Conservation (phyloP, 2,797 vertebrate genomes). For the Phoebastria nigripes region DNA sequence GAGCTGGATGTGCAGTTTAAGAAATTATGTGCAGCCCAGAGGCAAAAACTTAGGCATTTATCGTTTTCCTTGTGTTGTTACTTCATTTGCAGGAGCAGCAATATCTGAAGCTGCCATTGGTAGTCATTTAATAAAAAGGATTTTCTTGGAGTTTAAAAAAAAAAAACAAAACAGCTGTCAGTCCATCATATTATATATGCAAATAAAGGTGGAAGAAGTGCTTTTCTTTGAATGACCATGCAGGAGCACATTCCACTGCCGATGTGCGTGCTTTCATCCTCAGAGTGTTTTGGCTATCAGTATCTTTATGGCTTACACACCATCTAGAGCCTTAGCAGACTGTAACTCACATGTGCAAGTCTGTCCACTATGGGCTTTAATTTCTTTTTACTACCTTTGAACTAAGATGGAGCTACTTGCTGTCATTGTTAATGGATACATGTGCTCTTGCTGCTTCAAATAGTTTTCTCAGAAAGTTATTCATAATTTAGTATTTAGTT, state of each 20-base stretch:
- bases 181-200: not conserved
- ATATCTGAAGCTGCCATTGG: not conserved
- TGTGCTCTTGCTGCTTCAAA: not conserved
- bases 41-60: not conserved
- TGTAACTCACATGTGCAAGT: not conserved
- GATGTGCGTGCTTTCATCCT: not conserved
- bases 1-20: not conserved
- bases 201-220: not conserved
- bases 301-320: not conserved
- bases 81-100: not conserved
- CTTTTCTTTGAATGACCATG: not conserved
- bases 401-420: not conserved
- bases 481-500: not conserved
- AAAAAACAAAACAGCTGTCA: not conserved
- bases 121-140: not conserved
- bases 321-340: not conserved
- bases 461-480: not conserved
- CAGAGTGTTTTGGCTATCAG: not conserved
- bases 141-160: not conserved
- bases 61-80: not conserved
- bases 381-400: not conserved
- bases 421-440: not conserved
- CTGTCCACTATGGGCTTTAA: not conserved
- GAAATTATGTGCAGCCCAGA: not conserved
- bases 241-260: conserved; percentile 25